Evolutionary conservation across 2,113 vertebrate species (phyloP), one percentile per base, ranked within the genome.

Genomic region (Trematomus loennbergii): DNA sequence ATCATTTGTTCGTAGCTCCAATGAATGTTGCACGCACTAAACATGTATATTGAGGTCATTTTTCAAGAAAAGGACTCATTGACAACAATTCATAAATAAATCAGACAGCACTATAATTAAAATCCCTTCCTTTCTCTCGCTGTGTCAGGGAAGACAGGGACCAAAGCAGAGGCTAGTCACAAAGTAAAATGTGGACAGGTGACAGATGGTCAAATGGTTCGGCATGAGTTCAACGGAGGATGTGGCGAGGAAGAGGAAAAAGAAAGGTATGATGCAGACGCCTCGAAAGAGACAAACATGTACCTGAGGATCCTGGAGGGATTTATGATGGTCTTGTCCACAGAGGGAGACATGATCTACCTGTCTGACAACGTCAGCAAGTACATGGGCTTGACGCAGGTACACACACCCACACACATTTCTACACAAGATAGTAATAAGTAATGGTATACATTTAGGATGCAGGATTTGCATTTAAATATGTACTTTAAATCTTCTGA

Each of bases 331-430:
- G 96, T 99, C 65, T 93, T 98, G 86, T 97, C 97, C 72, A 95
- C 96, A 53, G 95, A 97, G 59, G 98, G 98, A 46, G 97, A 98
- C 92, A 96, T 99, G 93, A 96, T 99, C 91, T 99, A 97, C 89
- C 87, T 99, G 74, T 98, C 98, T 0, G 96, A 97, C 82, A 99
- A 99, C 59, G 94, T 99, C 94, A 96, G 93, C 95, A 97, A 97
- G 85, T 96, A 96, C 82, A 96, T 99, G 96, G 98, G 98, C 74
- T 94, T 99, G 74, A 96, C 96, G 12, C 97, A 98, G 97, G 98
- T 99, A 91, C 9, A 67, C 48, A 18, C 57, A 43, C 20, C 25
- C 50, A 73, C 3, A 57, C 36, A 60, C 65, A 62, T 52, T 16
- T 12, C 9, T 46, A 16, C 1, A 16, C 9, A 36, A 40, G 36